phyloP scores from a whole-genome alignment of 1,140 invertebrate genomes.

The Drepana arcuata region DNA sequence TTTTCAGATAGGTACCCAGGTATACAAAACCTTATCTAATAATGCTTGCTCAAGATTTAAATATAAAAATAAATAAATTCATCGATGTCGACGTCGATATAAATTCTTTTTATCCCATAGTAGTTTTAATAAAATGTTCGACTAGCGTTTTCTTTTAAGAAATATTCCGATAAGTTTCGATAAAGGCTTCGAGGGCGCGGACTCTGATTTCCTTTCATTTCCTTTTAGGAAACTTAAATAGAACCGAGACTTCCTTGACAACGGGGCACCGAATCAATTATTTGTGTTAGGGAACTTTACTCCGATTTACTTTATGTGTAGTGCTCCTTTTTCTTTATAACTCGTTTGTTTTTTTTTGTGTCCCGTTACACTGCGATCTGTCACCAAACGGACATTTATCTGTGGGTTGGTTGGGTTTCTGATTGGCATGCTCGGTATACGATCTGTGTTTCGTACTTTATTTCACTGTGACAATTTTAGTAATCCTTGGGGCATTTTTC shows the following conservation, averaged over 20 bases:
- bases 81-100: too few species aligned
- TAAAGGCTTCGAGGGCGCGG: slow-evolving; percentile 58
- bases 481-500: slow-evolving; percentile 1
- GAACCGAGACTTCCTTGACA: slow-evolving; percentile 67
- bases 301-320: slow-evolving; percentile 51
- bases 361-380: too few species aligned
- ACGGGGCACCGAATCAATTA: slow-evolving; percentile 67
- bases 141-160: slow-evolving; percentile 39
- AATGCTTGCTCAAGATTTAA: too few species aligned
- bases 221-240: slow-evolving; percentile 71
- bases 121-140: slow-evolving; percentile 53
- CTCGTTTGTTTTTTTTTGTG: slow-evolving; percentile 9
- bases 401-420: too few species aligned
- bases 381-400: too few species aligned
- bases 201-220: slow-evolving; percentile 71
- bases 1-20: too few species aligned
- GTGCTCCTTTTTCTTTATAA: slow-evolving; percentile 26
- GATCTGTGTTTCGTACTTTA: too few species aligned
- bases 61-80: too few species aligned
- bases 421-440: too few species aligned
- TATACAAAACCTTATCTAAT: too few species aligned
- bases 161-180: slow-evolving; percentile 67
- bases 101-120: slow-evolving; percentile 37
- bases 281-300: slow-evolving; percentile 61
- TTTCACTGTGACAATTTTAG: not conserved